A percentile compares a stretch with the other conserved stretches of the same genome.
Evolutionary conservation across 2,888 invertebrate species (phyloP).

Genomic region (Spilosoma lubricipeda): DNA sequence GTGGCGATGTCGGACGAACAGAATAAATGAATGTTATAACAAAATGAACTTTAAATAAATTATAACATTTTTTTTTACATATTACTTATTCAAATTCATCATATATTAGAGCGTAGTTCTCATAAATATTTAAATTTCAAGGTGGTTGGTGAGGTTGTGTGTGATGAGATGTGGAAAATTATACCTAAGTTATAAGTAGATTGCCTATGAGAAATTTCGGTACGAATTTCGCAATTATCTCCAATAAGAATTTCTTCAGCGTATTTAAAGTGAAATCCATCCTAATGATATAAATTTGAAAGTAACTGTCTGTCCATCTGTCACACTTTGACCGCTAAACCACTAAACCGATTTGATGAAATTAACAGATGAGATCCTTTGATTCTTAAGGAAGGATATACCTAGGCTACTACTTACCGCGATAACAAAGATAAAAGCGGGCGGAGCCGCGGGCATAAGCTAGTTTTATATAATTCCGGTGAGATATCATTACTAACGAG

Average conservation of each 20-base stretch:
- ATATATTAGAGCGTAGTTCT: neutral
- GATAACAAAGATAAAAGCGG: no score
- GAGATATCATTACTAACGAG: neutral
- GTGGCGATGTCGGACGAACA: neutral
- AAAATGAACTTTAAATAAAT: neutral
- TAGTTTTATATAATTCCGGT: neutral
- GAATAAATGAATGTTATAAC: neutral
- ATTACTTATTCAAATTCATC: neutral
- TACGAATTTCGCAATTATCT: neutral
- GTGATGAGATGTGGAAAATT: neutral
- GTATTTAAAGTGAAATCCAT: neutral
- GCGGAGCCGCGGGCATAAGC: no score
- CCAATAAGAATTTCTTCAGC: neutral
- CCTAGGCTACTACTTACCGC: no score
- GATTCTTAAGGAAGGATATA: no score
- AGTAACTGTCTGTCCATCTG: no score
- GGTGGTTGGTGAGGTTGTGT: neutral
- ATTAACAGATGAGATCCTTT: no score
- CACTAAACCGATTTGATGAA: no score
- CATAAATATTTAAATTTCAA: neutral
- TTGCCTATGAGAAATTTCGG: neutral
- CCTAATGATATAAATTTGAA: no score
- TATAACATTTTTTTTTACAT: neutral
- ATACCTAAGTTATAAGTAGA: neutral
- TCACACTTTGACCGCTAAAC: no score